Evolutionary conservation across 2,113 vertebrate genomes (phyloP).

Genomic region (Balaeniceps rex): DNA sequence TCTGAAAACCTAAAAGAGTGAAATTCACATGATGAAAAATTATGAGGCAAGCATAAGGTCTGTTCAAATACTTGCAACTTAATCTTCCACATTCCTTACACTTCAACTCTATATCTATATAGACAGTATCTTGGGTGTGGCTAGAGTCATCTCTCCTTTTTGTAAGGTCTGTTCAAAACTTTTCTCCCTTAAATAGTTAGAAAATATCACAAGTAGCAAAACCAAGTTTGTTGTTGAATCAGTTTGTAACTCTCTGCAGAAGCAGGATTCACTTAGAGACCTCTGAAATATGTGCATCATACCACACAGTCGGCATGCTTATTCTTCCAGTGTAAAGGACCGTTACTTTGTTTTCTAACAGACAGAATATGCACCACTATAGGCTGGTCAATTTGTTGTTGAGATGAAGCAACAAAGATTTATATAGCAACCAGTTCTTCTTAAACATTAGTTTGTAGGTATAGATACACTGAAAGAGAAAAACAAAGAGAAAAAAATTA

Average conservation of each 20-base stretch:
- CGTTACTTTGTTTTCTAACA: not conserved
- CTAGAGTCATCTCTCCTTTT: not conserved
- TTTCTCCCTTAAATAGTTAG: not conserved
- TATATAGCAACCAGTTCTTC: not conserved
- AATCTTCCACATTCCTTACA: not conserved
- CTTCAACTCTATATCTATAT: not conserved
- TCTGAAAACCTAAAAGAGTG: not conserved
- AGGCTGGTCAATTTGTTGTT: not conserved
- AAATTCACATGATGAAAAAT: not conserved
- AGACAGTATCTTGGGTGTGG: too few relatives aligned
- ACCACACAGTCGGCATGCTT: not conserved
- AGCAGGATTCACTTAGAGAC: not conserved
- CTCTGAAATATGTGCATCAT: not conserved
- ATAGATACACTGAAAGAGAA: not conserved
- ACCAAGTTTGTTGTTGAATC: not conserved
- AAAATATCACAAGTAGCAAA: conserved; percentile 64
- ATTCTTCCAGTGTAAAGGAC: not conserved
- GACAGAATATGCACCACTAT: not conserved
- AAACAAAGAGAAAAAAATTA: not conserved
- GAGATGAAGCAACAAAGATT: not conserved
- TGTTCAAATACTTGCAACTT: not conserved
- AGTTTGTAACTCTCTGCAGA: not conserved
- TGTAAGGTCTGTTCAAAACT: not conserved
- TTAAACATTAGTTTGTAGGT: not conserved
- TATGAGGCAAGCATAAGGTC: not conserved